Base-by-base conservation (phyloP, 1,140 invertebrate genomes). In the Drosophila elegans region DNA sequence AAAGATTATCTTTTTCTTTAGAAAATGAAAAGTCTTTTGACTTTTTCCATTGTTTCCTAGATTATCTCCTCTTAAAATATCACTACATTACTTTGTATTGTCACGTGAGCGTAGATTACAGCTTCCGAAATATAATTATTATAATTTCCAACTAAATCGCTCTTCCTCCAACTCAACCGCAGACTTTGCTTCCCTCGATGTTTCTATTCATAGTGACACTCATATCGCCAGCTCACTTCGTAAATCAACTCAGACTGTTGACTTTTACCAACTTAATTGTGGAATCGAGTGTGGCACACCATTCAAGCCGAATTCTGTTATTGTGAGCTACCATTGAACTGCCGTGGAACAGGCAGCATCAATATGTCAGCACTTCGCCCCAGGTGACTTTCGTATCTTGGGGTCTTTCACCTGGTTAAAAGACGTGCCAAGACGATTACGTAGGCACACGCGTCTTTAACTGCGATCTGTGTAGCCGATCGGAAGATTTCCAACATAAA, bases 351-450 rank as follows among this genome's bases (percentile, higher is more conserved):
- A 41, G 25, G 3, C 36, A 60, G 27, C 66, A 42, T 66, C 53
- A 59, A 49, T 54, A 66, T 54, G 52, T 74, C 72, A 53, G 60
- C 59, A 36, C 79, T 60, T 21, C 38, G 49, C 74, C 59, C 39
- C 56, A 34, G 21, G 39, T 44, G 29, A 78, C 74, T 72, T 68
- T 78, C 55, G 60, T 62, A 69, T 74, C 55, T 64, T 21, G 64
- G 46, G 60, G 67, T 69, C 67, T 46, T 52, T 78, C 51, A 72
- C 39, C 49, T 46, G 57, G 32, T 3, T 36, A 3, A n/a, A 13
- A 13, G 59, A 78, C 62, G 44, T 63, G 77, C 21, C 62, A 46
- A 45, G 60, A 12, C 69, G 69, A 88, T 86, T 82, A 86, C 83
- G 82, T 85, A 64, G 82, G 79, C 80, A 44, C 56, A 62, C n/a